phyloP scores from a whole-genome alignment of 2,113 vertebrate species.

The Nothocercus julius region DNA sequence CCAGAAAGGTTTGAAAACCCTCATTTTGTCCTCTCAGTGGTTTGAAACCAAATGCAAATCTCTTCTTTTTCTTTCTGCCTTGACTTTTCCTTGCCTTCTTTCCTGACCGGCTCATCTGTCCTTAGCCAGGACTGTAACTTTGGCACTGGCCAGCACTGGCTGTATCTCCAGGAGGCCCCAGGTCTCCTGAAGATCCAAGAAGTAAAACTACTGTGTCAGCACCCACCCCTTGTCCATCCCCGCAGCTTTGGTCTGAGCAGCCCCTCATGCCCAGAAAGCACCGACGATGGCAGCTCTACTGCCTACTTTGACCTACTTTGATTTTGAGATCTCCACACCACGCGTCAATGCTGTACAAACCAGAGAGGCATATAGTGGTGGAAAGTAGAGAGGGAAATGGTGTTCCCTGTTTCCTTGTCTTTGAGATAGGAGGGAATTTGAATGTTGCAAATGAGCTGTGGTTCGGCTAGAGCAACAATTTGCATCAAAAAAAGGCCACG shows the following conservation, averaged over 20 bases:
- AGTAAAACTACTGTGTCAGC: neutral
- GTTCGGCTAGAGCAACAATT: constrained; percentile 19
- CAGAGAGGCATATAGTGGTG: neutral
- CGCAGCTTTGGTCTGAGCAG: neutral
- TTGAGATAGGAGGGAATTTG: neutral
- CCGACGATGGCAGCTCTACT: neutral
- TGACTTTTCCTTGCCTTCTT: neutral
- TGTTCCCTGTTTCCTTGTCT: neutral
- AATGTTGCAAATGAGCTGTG: neutral
- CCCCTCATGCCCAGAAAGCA: neutral
- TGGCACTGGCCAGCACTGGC: neutral
- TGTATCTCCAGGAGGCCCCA: neutral
- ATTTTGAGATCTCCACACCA: neutral
- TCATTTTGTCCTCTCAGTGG: accelerated
- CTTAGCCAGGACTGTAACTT: neutral
- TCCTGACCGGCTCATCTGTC: neutral
- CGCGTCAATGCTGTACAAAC: neutral
- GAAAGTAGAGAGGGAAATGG: neutral
- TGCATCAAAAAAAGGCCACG: neutral
- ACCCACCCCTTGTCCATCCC: neutral
- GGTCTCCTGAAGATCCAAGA: neutral
- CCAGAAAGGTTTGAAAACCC: neutral
- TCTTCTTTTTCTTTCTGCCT: neutral
- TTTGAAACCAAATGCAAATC: neutral
- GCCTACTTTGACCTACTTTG: neutral